Evolutionary conservation across 2,888 invertebrate genomes (phyloP), one percentile per base, ranked within the genome.

Genomic region (Tetranychus truncatus): DNA sequence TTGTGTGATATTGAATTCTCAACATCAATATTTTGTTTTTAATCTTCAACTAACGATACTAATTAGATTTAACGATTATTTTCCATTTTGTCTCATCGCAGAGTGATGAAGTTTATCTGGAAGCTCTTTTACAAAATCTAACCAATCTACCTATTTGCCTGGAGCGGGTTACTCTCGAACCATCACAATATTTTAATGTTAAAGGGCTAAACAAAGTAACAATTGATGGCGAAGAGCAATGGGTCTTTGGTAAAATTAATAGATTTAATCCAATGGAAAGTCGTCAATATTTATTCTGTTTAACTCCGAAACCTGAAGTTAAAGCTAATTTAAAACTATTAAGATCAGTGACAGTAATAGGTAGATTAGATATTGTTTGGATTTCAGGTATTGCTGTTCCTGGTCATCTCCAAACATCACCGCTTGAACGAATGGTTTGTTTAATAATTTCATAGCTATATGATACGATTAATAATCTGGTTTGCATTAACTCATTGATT

Each of bases 331-430:
- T 89, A 20, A 90, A 90, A 81, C 85, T 89, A 76, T 85, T 94
- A 78, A 89, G 89, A 79, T 88, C 89, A 77, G 89, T 91, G 15
- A 92, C 91, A 74, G 91, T 90, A 81, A 91, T 97, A 80, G 97
- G 97, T 2, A 97, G 96, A 84, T 85, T 99, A 75, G 97, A 99
- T 84, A 97, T 99, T 81, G 91, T 95, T 11, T 99, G 99, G 99
- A 87, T 95, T 80, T 95, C 95, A 46, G 92, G 93, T 84, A 87
- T 97, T 81, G 97, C 97, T 24, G 97, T 97, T 84, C 88, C 91
- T 80, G 97, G 96, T n/a, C 87, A 95, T 78, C 84, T 97, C 77
- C 96, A 97, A 85, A 97, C 96, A 20, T 94, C 95, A 84, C 93
- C 93, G 81, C 84, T 97, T 76, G 91, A 93, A 82, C 87, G 95